phyloP scores from a whole-genome alignment of 2,888 invertebrate species.

The Drosophila testacea region DNA sequence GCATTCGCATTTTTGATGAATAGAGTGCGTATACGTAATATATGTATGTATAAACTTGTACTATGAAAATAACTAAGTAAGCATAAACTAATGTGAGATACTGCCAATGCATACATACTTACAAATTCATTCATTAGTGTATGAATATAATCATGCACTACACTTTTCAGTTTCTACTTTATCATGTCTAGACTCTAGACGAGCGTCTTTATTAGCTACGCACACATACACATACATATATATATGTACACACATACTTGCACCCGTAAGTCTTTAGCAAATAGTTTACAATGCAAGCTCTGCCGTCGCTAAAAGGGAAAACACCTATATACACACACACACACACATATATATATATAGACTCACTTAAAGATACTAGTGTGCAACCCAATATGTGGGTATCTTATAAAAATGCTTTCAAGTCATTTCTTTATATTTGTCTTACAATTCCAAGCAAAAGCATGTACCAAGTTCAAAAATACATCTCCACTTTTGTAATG shows the following conservation, averaged over 20 bases:
- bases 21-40: not conserved
- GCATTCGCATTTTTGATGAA: not conserved
- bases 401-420: conserved; percentile 25
- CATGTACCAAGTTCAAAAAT: too few species aligned
- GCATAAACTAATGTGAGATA: conserved; percentile 34
- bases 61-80: conserved; percentile 11
- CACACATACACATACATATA: conserved; percentile 25
- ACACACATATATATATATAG: too few species aligned
- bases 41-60: not conserved
- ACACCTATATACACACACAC: not conserved
- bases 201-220: conserved; percentile 53
- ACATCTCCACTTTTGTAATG: too few species aligned
- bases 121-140: conserved; percentile 18
- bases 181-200: conserved; percentile 81
- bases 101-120: conserved; percentile 14
- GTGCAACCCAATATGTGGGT: not conserved
- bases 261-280: conserved; percentile 12
- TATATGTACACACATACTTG: conserved; percentile 1
- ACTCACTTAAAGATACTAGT: conserved; percentile 5
- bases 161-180: conserved; percentile 60
- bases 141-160: not conserved
- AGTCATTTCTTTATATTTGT: conserved; percentile 23
- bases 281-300: conserved; percentile 35
- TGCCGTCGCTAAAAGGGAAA: conserved; percentile 12
- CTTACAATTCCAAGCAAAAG: too few species aligned